phyloP scores from a whole-genome alignment of 2,888 invertebrate genomes.

The Cynaeus angustus region DNA sequence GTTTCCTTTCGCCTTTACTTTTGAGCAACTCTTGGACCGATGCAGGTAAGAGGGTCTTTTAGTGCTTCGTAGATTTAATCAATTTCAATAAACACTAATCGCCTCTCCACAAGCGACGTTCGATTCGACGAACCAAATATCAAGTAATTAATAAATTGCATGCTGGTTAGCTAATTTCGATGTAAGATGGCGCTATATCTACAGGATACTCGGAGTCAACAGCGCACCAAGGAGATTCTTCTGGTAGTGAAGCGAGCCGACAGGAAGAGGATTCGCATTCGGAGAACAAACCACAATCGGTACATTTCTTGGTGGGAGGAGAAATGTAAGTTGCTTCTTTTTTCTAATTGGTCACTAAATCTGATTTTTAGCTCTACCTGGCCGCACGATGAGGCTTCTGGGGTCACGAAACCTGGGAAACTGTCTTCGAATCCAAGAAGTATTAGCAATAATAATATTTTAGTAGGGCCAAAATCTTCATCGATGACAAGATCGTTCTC shows the following conservation, averaged over 20 bases:
- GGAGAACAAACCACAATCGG: conserved; percentile 59
- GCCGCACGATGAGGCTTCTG: conserved; percentile 55
- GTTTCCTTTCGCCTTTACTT: conserved; percentile 30
- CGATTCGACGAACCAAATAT: conserved; percentile 49
- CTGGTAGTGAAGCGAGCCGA: conserved; percentile 75
- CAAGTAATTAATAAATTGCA: conserved; percentile 47
- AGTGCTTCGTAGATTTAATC: conserved; percentile 48
- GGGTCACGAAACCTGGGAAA: conserved; percentile 34
- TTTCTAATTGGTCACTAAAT: background rate
- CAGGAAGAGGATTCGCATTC: conserved; percentile 67
- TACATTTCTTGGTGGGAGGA: conserved; percentile 72
- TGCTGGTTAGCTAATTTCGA: conserved; percentile 60
- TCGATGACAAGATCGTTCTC: conserved; percentile 73
- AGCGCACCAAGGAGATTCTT: conserved; percentile 71
- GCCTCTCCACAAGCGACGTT: conserved; percentile 14
- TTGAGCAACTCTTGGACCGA: conserved; percentile 3
- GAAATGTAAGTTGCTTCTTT: conserved; percentile 68
- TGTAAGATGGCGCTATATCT: conserved; percentile 64
- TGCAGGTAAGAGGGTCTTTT: conserved; percentile 56
- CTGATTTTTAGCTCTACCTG: conserved; percentile 55
- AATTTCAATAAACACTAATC: conserved; percentile 13
- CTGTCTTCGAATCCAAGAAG: conserved; percentile 61
- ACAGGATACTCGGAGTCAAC: conserved; percentile 63
- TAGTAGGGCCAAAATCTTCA: conserved; percentile 55
- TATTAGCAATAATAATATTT: conserved; percentile 67